Evolutionary conservation across 1,140 invertebrate species (phyloP), one percentile per base, ranked within the genome.

Genomic region (Saxidomus purpurata): DNA sequence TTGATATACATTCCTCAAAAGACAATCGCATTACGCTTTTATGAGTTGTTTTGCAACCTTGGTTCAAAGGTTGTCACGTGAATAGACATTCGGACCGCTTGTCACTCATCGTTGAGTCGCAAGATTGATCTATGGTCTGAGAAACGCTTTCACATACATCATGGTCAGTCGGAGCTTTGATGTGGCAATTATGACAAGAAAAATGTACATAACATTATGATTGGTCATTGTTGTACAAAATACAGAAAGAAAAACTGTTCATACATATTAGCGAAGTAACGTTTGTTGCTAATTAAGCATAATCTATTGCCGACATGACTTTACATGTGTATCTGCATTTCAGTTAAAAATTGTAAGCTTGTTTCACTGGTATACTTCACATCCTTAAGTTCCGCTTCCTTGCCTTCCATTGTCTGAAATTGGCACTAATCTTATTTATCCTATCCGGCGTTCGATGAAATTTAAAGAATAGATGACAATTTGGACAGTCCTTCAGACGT

Each of bases 171-270:
- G 61, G 61, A 15, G 38, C 86, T 88, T 88, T 88, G 86, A 88
- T 80, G 52, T 80, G 74, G 40, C 77, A 31, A 88, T 40, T 52
- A 80, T 88, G 86, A 88, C 86, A 88, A 40, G 19, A 80, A 88
- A 81, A 67, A 88, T 88, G 76, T 80, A 81, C 77, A 88, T 88
- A 67, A 79, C 77, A 88, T 88, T 79, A 88, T 80, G 28, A 79
- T 31, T 81, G 55, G 86, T 88, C 86, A 88, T 80, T 88, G 86
- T 81, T 36, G 9, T 63, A 36, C 34, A 49, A 63, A 84, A 71
- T 43, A 84, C 82, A 71, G 43, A 43, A 71, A 47, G 47, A 36
- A 69, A 38, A 67, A 69, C n/a, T 84, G 82, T 55, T 34, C 47
- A 25, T 34, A 84, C 59, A 69, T n/a, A 84, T 71, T 84, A 84